These are phyloP conservation scores for Parnassius orleans DNA, from an alignment of 2,888 invertebrate species.

Conservation along the genomic window DNA sequence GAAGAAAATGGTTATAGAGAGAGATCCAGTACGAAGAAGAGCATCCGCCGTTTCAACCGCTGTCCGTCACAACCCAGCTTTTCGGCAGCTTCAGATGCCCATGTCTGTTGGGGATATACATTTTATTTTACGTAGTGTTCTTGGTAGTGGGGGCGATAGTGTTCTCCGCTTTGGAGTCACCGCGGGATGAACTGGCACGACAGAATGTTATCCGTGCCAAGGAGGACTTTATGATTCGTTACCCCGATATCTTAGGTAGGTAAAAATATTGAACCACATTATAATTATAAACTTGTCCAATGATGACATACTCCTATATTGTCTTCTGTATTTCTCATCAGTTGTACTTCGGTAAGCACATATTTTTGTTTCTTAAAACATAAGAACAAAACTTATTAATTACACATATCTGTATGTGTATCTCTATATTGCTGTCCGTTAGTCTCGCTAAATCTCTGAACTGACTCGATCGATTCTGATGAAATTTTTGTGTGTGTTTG, in stretches of 20 bases:
- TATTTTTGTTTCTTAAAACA: too few relatives aligned
- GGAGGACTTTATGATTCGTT: slow-evolving; percentile 76
- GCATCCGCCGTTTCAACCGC: slow-evolving; percentile 67
- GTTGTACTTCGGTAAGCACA: too few relatives aligned
- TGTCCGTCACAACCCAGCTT: slow-evolving; percentile 63
- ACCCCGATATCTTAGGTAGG: slow-evolving; percentile 83
- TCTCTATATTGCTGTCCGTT: too few relatives aligned
- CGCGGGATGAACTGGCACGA: slow-evolving; percentile 80
- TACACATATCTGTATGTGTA: too few relatives aligned
- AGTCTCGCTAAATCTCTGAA: too few relatives aligned
- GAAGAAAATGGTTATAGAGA: slow-evolving; percentile 66
- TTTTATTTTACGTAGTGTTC: slow-evolving; percentile 82
- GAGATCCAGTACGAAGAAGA: slow-evolving; percentile 73
- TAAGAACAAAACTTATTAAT: too few relatives aligned
- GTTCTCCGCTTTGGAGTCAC: slow-evolving; percentile 85
- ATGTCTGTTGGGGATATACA: slow-evolving; percentile 75
- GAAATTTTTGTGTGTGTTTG: too few relatives aligned
- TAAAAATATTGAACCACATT: not conserved
- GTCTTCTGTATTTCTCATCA: too few relatives aligned
- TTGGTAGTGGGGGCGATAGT: slow-evolving; percentile 84
- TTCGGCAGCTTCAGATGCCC: slow-evolving; percentile 80
- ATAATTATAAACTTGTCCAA: too few relatives aligned
- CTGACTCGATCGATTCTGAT: too few relatives aligned
- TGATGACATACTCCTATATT: too few relatives aligned
- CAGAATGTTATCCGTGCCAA: slow-evolving; percentile 74